Percentiles rank a stretch among this genome's conserved stretches.
These are phyloP conservation scores for Stenoptilia bipunctidactyla DNA, from an alignment of 2,888 invertebrate genomes.

Conservation along the genomic window DNA sequence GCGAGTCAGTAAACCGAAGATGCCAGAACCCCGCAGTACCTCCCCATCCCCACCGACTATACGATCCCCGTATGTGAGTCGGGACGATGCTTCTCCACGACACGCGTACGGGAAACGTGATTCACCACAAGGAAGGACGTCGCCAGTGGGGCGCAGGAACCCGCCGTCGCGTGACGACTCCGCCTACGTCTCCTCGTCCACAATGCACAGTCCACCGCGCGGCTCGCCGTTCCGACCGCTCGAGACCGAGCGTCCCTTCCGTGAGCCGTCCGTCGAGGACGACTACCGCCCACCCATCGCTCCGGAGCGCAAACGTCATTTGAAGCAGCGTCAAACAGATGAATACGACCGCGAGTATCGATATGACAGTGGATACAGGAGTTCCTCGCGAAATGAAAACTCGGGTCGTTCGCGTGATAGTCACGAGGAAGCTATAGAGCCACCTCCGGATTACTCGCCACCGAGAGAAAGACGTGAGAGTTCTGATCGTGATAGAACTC, in stretches of 20 bases:
- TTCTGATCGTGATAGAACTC: constrained; percentile 53
- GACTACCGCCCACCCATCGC: constrained; percentile 72
- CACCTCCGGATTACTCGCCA: constrained; percentile 80
- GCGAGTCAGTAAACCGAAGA: constrained; percentile 61
- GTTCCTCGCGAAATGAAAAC: constrained; percentile 67
- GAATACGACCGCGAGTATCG: constrained; percentile 37
- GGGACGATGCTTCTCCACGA: constrained; percentile 50
- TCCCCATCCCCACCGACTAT: constrained; percentile 56
- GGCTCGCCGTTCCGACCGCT: constrained; percentile 62
- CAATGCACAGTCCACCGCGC: constrained; percentile 69
- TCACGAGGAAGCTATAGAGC: constrained; percentile 69
- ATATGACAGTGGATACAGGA: constrained; percentile 71
- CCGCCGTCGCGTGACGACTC: constrained; percentile 69
- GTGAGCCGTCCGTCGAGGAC: constrained; percentile 63
- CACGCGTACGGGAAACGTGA: constrained; percentile 56
- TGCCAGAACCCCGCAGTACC: constrained; percentile 61
- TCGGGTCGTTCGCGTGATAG: constrained; percentile 61
- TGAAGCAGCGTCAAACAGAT: constrained; percentile 64
- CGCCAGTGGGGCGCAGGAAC: constrained; percentile 53
- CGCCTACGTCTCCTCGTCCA: constrained; percentile 69
- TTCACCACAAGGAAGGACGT: constrained; percentile 51
- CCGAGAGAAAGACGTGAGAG: constrained; percentile 62
- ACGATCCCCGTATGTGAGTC: constrained; percentile 51
- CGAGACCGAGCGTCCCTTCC: constrained; percentile 54
- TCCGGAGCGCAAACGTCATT: constrained; percentile 75